phyloP scores from a whole-genome alignment of 1,140 invertebrate species.

The Drosophila trapezifrons region DNA sequence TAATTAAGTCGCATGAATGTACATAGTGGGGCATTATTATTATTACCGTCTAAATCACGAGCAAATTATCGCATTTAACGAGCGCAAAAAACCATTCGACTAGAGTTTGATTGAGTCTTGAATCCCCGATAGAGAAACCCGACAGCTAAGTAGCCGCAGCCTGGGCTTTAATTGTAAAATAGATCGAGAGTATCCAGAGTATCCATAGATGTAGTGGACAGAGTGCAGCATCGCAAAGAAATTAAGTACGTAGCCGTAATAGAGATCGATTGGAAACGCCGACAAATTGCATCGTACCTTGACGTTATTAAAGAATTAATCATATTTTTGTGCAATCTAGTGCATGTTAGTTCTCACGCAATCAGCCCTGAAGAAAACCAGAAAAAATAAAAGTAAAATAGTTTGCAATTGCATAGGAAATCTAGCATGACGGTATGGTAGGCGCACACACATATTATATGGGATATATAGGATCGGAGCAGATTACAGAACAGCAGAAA shows the following conservation, averaged over 20 bases:
- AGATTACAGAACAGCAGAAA: slow-evolving; percentile 15
- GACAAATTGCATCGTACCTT: slow-evolving; percentile 64
- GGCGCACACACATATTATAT: slow-evolving; percentile 47
- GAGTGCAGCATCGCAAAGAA: slow-evolving; percentile 29
- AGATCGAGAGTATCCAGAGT: slow-evolving; percentile 52
- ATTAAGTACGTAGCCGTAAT: slow-evolving; percentile 39
- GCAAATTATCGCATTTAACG: slow-evolving; percentile 76
- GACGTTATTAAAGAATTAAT: slow-evolving; percentile 49
- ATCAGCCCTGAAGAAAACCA: slow-evolving; percentile 29
- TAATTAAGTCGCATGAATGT: slow-evolving; percentile 46
- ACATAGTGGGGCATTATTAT: slow-evolving; percentile 41
- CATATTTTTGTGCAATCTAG: slow-evolving; percentile 52
- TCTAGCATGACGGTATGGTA: slow-evolving; percentile 24
- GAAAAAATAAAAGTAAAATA: slow-evolving; percentile 21
- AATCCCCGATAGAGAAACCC: slow-evolving; percentile 1
- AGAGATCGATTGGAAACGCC: slow-evolving; percentile 40
- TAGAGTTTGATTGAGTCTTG: slow-evolving; percentile 64
- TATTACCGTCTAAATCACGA: slow-evolving; percentile 53
- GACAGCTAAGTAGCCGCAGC: slow-evolving; percentile 26
- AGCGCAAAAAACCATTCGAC: slow-evolving; percentile 71
- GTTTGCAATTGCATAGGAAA: slow-evolving; percentile 32
- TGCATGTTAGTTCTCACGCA: slow-evolving; percentile 37
- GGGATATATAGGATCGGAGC: slow-evolving; percentile 16
- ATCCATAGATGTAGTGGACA: slow-evolving; percentile 25
- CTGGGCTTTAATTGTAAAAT: slow-evolving; percentile 53